Conservation (phyloP, 2,888 invertebrate species). For the Lasioglossum figueresi region DNA sequence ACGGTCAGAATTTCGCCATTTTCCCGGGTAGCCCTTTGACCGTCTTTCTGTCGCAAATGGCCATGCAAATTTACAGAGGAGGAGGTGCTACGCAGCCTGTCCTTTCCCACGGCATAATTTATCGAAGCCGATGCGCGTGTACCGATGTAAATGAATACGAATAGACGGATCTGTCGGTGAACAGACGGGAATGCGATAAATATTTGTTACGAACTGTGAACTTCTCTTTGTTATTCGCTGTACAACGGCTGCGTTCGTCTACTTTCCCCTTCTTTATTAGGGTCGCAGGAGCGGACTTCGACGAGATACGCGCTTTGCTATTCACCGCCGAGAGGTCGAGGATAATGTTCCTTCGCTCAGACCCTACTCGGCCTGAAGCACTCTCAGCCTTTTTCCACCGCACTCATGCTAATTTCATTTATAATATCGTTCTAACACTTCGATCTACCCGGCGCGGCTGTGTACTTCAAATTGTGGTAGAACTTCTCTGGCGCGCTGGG, state of each 20-base stretch:
- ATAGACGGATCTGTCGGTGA: slow-evolving; percentile 44
- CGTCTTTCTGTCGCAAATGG: background rate
- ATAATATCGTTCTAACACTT: background rate
- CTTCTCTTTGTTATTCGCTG: background rate
- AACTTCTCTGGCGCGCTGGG: background rate
- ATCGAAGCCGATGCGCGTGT: slow-evolving; percentile 38
- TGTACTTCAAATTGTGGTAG: background rate
- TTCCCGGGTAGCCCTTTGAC: background rate
- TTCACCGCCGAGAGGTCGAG: background rate
- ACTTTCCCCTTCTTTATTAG: background rate
- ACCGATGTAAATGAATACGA: slow-evolving; percentile 47
- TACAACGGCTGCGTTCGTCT: background rate
- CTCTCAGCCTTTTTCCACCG: background rate
- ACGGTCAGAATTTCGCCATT: slow-evolving; percentile 12
- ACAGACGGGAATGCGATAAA: slow-evolving; percentile 31
- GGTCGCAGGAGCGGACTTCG: too few relatives aligned
- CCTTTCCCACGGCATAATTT: slow-evolving; percentile 55
- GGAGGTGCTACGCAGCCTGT: slow-evolving; percentile 23
- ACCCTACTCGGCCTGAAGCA: background rate
- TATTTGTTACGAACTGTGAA: slow-evolving; percentile 28
- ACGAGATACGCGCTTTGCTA: background rate
- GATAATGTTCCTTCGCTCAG: background rate
- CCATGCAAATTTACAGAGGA: slow-evolving; percentile 42
- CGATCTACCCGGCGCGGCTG: background rate
- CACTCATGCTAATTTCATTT: background rate